A percentile compares a stretch with the other conserved stretches of the same genome.
Conservation (phyloP, 2,888 invertebrate genomes). For the Timema podura region DNA sequence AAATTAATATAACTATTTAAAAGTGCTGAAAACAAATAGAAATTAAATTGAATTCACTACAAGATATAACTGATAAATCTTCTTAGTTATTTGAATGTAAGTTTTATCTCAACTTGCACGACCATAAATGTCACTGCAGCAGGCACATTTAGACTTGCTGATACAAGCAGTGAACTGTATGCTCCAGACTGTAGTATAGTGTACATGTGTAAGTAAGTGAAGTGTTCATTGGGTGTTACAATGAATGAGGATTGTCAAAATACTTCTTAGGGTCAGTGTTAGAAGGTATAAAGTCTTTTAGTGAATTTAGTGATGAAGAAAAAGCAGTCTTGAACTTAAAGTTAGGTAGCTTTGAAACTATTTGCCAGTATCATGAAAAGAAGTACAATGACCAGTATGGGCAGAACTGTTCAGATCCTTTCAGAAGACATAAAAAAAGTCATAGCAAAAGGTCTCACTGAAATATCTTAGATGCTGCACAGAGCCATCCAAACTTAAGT, state of each 20-base stretch:
- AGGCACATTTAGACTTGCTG: too few species aligned
- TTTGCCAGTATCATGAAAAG: background rate
- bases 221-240: background rate
- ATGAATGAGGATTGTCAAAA: background rate
- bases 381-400: background rate
- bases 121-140: too few species aligned
- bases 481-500: background rate
- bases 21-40: too few species aligned
- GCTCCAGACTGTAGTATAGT: too few species aligned
- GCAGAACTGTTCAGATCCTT: conserved; percentile 2
- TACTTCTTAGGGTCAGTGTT: background rate
- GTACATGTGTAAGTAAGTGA: too few species aligned
- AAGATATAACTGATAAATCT: too few species aligned
- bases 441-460: background rate
- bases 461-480: background rate
- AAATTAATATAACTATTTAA: too few species aligned
- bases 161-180: too few species aligned
- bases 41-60: too few species aligned
- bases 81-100: too few species aligned
- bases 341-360: background rate
- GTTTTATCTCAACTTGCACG: too few species aligned
- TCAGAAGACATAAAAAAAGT: background rate
- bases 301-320: background rate
- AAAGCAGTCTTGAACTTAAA: background rate
- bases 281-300: background rate